phyloP scores from a whole-genome alignment of 1,140 invertebrate species.

The roundworm (Caenorhabditis elegans) region DNA sequence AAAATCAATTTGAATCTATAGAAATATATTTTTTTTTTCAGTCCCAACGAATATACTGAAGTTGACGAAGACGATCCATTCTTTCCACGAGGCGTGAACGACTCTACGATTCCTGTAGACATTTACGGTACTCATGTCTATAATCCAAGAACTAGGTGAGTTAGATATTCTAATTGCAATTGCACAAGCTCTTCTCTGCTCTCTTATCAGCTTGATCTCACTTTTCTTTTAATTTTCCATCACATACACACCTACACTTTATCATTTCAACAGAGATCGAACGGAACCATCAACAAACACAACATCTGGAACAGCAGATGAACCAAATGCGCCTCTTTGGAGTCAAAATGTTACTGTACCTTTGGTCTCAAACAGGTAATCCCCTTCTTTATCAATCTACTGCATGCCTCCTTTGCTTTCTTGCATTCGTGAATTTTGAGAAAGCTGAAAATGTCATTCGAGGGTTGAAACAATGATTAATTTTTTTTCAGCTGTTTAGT shows the following conservation, averaged over 20 bases:
- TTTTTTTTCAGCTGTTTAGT: not conserved
- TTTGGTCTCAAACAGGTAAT: not conserved
- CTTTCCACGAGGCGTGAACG: slow-evolving; percentile 51
- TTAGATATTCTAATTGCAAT: not conserved
- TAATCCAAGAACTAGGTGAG: slow-evolving; percentile 54
- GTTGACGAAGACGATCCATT: slow-evolving; percentile 58
- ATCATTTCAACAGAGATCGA: slow-evolving; percentile 41
- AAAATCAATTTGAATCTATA: not conserved
- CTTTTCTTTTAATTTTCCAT: not conserved
- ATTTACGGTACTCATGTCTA: slow-evolving; percentile 59
- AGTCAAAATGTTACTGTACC: not conserved
- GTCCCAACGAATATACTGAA: slow-evolving; percentile 54
- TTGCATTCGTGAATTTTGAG: not conserved
- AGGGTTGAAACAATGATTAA: not conserved
- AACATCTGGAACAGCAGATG: slow-evolving; percentile 49
- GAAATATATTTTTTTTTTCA: slow-evolving; percentile 31
- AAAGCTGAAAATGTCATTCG: too few relatives aligned
- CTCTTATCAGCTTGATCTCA: not conserved
- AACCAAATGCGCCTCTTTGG: slow-evolving; percentile 34
- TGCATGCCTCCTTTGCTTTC: not conserved
- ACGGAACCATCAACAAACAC: slow-evolving; percentile 49
- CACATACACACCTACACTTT: not conserved
- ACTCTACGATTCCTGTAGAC: slow-evolving; percentile 53
- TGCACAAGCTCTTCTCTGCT: not conserved
- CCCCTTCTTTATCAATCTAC: not conserved